These are phyloP conservation scores for Dolichotis patagonum DNA, from an alignment of 2,113 vertebrate genomes.

Conservation along the genomic window DNA sequence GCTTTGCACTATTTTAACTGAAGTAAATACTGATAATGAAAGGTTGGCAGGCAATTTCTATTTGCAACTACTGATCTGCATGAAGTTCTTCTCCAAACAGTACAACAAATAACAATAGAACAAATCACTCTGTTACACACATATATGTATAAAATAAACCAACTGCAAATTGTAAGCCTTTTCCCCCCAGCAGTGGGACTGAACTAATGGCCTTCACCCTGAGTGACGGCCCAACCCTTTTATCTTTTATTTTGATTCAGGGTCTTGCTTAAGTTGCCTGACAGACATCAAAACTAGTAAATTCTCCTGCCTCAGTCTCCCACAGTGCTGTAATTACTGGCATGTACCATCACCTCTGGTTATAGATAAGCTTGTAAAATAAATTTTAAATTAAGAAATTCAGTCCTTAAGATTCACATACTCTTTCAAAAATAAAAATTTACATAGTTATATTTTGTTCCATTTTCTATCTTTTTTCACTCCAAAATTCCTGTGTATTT, in stretches of 20 bases:
- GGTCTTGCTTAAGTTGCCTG: not conserved
- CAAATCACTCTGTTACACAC: not conserved
- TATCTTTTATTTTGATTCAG: not conserved
- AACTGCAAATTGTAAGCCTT: not conserved
- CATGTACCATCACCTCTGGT: not conserved
- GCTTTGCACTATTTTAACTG: not conserved
- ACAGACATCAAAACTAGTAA: not conserved
- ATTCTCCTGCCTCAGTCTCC: not conserved
- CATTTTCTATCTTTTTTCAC: conserved; percentile 7
- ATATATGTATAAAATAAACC: conserved; percentile 15
- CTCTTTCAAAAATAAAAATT: not conserved
- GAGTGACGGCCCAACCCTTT: not conserved
- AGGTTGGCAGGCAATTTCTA: conserved; percentile 31
- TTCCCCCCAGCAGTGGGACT: not conserved
- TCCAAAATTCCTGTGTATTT: conserved; percentile 43
- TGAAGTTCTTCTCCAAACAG: conserved; percentile 19
- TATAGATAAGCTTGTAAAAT: not conserved
- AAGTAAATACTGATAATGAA: conserved; percentile 48
- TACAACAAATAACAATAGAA: conserved; percentile 17
- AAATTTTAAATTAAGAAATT: not conserved
- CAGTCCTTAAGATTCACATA: not conserved
- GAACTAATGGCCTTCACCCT: not conserved
- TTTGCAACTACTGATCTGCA: conserved; percentile 12
- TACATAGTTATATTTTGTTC: not conserved
- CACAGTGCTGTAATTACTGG: not conserved